phyloP scores from a whole-genome alignment of 2,797 vertebrate species.

The Nyctibius grandis region DNA sequence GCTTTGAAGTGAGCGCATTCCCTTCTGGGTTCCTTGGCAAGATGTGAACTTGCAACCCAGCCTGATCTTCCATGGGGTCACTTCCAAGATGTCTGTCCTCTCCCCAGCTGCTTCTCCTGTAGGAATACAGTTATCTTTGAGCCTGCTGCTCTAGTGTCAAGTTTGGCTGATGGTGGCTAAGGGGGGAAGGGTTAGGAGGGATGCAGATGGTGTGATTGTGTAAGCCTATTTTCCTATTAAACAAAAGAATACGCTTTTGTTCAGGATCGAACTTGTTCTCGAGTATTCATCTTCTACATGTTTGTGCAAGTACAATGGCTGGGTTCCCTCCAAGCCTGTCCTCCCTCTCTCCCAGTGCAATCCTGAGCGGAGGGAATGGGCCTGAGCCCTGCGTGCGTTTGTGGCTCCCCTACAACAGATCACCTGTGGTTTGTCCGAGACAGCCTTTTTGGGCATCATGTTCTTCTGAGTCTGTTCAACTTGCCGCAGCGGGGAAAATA shows the following conservation, averaged over 20 bases:
- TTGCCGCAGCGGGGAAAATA: background rate
- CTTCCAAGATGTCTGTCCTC: background rate
- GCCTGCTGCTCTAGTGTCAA: background rate
- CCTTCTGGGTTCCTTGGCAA: background rate
- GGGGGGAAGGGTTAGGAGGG: background rate
- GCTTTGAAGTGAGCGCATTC: background rate
- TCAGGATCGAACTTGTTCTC: conserved; percentile 30
- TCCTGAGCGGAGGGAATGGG: background rate
- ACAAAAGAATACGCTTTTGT: conserved; percentile 43
- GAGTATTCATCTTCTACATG: background rate
- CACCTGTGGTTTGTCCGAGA: accelerated
- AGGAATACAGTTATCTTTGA: background rate
- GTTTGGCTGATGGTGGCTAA: background rate
- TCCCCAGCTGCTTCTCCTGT: background rate
- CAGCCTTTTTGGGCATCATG: background rate
- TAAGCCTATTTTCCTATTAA: conserved; percentile 37
- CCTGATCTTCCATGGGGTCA: background rate
- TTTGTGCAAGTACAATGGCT: conserved; percentile 35
- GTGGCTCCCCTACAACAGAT: background rate
- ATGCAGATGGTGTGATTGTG: conserved; percentile 48
- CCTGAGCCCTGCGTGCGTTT: accelerated
- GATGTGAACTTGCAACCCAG: background rate
- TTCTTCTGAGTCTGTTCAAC: background rate
- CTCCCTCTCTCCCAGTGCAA: background rate
- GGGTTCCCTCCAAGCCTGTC: conserved; percentile 13